These are phyloP conservation scores for Bufotes viridis DNA, from an alignment of 2,797 vertebrate genomes.

Conservation along the genomic window DNA sequence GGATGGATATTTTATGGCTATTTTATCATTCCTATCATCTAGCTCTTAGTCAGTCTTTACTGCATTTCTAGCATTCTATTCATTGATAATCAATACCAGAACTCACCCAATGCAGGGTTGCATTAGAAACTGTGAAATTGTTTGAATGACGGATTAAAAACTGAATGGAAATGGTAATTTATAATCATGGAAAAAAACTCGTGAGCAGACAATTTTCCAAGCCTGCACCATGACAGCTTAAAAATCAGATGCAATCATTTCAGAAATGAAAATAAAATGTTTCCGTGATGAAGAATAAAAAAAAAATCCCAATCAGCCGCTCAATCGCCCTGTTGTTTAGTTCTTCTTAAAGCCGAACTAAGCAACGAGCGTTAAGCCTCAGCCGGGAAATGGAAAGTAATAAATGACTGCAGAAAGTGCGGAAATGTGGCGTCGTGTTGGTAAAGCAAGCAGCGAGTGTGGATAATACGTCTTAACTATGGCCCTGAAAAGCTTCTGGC, in stretches of 20 bases:
- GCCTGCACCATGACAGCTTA: not conserved
- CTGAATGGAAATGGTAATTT: not conserved
- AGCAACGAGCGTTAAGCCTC: not conserved
- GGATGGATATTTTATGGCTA: no score
- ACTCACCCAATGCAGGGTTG: no score
- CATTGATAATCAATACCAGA: not conserved
- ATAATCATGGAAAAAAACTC: not conserved
- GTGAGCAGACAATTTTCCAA: no score
- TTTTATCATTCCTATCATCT: no score
- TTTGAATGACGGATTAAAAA: not conserved
- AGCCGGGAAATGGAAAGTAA: not conserved
- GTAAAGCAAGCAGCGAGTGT: not conserved
- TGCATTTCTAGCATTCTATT: not conserved
- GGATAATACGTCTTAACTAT: constrained; percentile 17
- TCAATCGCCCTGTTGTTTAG: not conserved
- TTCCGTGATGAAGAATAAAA: not conserved
- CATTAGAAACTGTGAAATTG: no score
- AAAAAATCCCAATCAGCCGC: constrained; percentile 11
- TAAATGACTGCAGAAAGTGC: not conserved
- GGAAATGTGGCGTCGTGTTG: not conserved
- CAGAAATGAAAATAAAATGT: constrained; percentile 22
- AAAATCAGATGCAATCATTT: constrained; percentile 30
- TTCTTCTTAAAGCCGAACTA: not conserved
- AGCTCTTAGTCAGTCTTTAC: no score
- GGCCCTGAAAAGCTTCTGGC: not conserved